Conservation (phyloP, 1,140 invertebrate genomes). For the Leptopilina boulardi region DNA sequence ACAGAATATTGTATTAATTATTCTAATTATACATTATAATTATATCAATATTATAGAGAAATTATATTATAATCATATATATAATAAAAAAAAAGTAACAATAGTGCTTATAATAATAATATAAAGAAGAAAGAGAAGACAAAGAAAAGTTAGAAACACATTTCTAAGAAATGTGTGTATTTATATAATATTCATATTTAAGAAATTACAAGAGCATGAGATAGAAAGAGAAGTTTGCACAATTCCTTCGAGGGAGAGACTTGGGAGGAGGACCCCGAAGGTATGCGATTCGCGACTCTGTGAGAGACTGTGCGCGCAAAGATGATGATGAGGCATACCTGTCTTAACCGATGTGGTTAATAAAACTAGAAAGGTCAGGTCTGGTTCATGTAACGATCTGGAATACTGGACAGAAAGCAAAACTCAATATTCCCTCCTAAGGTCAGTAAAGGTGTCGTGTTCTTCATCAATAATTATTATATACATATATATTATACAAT, state of each 20-base stretch:
- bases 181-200: not conserved
- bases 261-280: constrained; percentile 63
- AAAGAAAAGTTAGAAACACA: too few species aligned
- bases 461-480: not conserved
- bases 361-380: constrained; percentile 70
- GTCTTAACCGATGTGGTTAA: constrained; percentile 58
- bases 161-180: not conserved
- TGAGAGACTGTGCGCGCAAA: constrained; percentile 50
- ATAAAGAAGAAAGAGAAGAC: too few species aligned
- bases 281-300: constrained; percentile 59
- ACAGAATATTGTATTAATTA: too few species aligned
- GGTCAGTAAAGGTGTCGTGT: constrained; percentile 43
- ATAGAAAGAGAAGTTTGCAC: constrained; percentile 58
- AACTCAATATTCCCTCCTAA: constrained; percentile 35
- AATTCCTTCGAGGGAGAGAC: constrained; percentile 59
- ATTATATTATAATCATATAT: too few species aligned
- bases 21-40: too few species aligned
- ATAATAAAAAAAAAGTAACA: too few species aligned
- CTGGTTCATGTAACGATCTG: constrained; percentile 61
- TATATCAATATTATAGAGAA: too few species aligned
- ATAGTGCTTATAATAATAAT: too few species aligned
- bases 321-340: constrained; percentile 67
- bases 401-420: constrained; percentile 43
- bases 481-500: not conserved
- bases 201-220: not conserved